These are phyloP conservation scores for Azorinus chamasolen DNA, from an alignment of 2,888 invertebrate species.

Conservation along the genomic window DNA sequence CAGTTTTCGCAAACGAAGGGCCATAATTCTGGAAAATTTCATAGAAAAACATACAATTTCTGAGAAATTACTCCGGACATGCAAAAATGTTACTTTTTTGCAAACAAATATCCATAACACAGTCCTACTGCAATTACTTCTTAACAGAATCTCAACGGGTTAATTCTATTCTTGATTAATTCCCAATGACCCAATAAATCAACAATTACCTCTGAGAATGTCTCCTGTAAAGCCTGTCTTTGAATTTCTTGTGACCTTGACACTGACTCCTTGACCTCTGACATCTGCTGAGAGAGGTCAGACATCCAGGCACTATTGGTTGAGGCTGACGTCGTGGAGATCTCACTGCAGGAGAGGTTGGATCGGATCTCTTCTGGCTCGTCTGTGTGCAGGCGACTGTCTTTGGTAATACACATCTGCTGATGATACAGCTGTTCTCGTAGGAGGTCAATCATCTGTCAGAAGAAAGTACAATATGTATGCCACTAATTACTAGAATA, in stretches of 20 bases:
- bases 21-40: too few species aligned
- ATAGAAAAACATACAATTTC: too few species aligned
- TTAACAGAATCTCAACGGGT: too few species aligned
- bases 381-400: conserved; percentile 50
- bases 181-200: too few species aligned
- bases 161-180: too few species aligned
- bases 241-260: conserved; percentile 41
- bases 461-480: neutral
- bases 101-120: too few species aligned
- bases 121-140: too few species aligned
- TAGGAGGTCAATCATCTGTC: conserved; percentile 80
- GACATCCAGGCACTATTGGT: conserved; percentile 48
- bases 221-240: conserved; percentile 36
- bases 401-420: conserved; percentile 64
- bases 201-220: conserved; percentile 51
- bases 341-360: conserved; percentile 13
- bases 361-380: conserved; percentile 54
- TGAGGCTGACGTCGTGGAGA: conserved; percentile 11
- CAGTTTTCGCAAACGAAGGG: too few species aligned
- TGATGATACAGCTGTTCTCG: conserved; percentile 82
- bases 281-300: conserved; percentile 56
- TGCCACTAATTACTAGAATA: too few species aligned
- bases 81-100: too few species aligned
- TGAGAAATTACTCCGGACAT: too few species aligned
- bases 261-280: conserved; percentile 44